Evolutionary conservation across 2,113 vertebrate species (phyloP), one percentile per base, ranked within the genome.

Genomic region (Chaenogobius annularis): DNA sequence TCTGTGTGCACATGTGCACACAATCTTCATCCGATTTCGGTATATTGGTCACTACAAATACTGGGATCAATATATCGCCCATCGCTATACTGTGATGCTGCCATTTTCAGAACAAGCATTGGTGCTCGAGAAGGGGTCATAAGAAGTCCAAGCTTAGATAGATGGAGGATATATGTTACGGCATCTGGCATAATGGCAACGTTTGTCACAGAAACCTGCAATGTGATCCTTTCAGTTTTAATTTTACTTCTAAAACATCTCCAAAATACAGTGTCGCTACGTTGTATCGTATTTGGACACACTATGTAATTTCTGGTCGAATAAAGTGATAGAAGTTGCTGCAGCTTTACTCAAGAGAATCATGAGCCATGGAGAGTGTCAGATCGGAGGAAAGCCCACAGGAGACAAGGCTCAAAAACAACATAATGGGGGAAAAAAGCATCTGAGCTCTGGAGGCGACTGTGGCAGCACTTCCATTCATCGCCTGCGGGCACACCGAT

Each of bases 381-480:
- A 64, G 17, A 54, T 12, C 1, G 31, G 59, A 82, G 69, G 69
- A 77, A 67, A 71, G 64, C 75, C 82, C 68, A 72, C 72, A 0
- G 66, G 81, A 78, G 79, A 85, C 68, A 4, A 59, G 68, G 35
- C 15, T 47, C 19, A 7, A 68, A 64, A 78, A 81, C 69, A 84
- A 67, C 72, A 75, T 40, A 46, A 77, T n/a, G n/a, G 80, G 70
- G 79, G 73, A 74, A 76, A 63, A 68, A 69, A 72, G 44, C 70
- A 40, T 70, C 74, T 44, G 69, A 77, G 77, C 64, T 46, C 77
- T 73, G 71, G 70, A 74, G 75, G 81, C 61, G 35, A 79, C 69
- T 14, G 56, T 23, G 70, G 66, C 71, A 72, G 52, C 73, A 72
- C 64, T 59, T 68, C 79, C 73, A 72, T 84, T 83, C 83, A 84